Evolutionary conservation across 2,113 vertebrate genomes (phyloP), one percentile per base, ranked within the genome.

Genomic region (Ceyx cyanopectus): DNA sequence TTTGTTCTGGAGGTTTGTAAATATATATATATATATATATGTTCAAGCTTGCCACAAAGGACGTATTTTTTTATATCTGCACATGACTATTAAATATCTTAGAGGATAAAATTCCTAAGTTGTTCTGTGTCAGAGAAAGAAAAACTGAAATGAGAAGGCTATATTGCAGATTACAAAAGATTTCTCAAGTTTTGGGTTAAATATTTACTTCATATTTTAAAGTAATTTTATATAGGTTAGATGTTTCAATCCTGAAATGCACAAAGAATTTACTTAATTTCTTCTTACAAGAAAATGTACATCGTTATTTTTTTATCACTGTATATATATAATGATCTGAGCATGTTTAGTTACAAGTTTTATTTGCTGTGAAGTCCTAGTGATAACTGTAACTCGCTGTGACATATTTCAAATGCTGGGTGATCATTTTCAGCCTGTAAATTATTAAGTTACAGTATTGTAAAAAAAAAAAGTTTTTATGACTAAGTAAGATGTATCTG

Each of bases 1-100:
- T 85, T 97, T 97, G 92, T 94, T 97, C 93, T 87, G 92, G 88
- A 94, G 95, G 89, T 95, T 93, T 96, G 95, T 96, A 97, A 97
- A 96, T 94, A 95, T 80, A 34, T 34, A 34, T 34, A 34, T 84
- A 88, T 92, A 90, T 93, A 95, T 93, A 91, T 83, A 87, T 76
- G 90, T 87, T 93, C 81, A 95, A 90, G 81, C 72, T 88, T 90
- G 45, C 95, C 95, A 85, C 79, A 94, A 87, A 94, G 83, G 85
- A 90, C 79, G 57, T 77, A 84, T 92, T 92, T 95, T 95, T 96
- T 94, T 95, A 89, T 92, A 95, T 85, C 63, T 87, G 87, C 93
- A 95, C 90, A 92, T 95, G 93, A 89, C 79, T 97, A 73, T 94
- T 95, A 90, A 96, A 66, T 93, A 91, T 80, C 85, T 81, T 94